Conservation (phyloP, 2,113 vertebrate species). For the Cervus canadensis region DNA sequence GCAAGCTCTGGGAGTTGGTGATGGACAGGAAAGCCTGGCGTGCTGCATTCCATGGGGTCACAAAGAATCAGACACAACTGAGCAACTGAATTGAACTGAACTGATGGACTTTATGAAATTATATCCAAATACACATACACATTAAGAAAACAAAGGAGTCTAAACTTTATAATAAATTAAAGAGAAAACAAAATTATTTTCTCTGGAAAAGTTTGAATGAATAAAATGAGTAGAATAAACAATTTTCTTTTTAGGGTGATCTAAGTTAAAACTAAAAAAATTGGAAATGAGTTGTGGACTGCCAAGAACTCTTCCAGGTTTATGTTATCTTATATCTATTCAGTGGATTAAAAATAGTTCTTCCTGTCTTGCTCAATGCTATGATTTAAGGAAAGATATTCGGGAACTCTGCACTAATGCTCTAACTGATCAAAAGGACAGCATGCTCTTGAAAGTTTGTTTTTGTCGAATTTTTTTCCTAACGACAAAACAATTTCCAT, state of each 20-base stretch:
- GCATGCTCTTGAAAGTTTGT: background rate
- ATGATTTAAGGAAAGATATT: background rate
- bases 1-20: background rate
- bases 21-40: background rate
- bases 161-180: conserved; percentile 12
- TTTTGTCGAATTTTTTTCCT: conserved; percentile 31
- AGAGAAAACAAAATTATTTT: background rate
- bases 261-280: background rate
- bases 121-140: background rate
- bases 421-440: background rate
- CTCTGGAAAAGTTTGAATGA: conserved; percentile 16
- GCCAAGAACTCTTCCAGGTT: background rate
- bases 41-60: background rate
- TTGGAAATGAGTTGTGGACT: background rate
- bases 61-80: background rate
- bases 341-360: conserved; percentile 40
- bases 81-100: background rate
- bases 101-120: background rate
- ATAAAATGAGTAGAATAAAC: conserved; percentile 16
- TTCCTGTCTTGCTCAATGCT: background rate
- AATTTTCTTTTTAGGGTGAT: background rate
- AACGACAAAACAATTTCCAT: background rate
- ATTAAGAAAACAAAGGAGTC: background rate
- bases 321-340: background rate
- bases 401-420: background rate